Evolutionary conservation across 1,140 invertebrate genomes (phyloP).

Genomic region (Hypsibius dujardini): DNA sequence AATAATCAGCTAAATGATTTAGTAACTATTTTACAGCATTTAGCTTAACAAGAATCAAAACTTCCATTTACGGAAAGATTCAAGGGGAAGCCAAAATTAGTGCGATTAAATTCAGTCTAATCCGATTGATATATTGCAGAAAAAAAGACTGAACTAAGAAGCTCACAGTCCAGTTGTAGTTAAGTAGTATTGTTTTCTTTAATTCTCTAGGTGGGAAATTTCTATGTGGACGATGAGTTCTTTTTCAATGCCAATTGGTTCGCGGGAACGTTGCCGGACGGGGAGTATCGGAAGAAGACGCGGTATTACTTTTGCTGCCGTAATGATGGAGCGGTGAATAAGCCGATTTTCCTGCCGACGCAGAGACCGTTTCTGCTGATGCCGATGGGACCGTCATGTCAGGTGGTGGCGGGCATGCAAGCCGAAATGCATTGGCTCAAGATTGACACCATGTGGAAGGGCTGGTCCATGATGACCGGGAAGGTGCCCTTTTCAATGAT

Average conservation of each 20-base stretch:
- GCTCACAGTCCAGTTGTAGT: no score
- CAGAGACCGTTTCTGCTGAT: not conserved
- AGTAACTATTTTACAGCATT: no score
- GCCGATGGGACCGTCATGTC: slow-evolving; percentile 2
- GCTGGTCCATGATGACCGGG: not conserved
- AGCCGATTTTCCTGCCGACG: slow-evolving; percentile 11
- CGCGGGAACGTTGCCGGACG: not conserved
- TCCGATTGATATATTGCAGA: no score
- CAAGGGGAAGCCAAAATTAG: no score
- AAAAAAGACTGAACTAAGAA: no score
- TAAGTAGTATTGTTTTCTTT: no score
- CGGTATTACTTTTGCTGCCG: slow-evolving; percentile 13
- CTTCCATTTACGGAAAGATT: no score
- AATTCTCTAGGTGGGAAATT: no score
- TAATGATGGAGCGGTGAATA: not conserved
- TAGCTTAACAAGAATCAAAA: no score
- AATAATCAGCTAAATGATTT: no score
- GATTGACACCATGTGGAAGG: slow-evolving; percentile 1
- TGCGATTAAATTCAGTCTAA: no score
- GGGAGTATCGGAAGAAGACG: not conserved
- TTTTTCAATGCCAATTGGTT: not conserved
- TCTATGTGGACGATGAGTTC: not conserved
- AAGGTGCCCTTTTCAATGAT: not conserved
- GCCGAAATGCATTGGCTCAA: not conserved
- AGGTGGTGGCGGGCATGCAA: not conserved